Base-by-base conservation (phyloP, 2,113 vertebrate genomes). In the Planiliza haematocheilus region DNA sequence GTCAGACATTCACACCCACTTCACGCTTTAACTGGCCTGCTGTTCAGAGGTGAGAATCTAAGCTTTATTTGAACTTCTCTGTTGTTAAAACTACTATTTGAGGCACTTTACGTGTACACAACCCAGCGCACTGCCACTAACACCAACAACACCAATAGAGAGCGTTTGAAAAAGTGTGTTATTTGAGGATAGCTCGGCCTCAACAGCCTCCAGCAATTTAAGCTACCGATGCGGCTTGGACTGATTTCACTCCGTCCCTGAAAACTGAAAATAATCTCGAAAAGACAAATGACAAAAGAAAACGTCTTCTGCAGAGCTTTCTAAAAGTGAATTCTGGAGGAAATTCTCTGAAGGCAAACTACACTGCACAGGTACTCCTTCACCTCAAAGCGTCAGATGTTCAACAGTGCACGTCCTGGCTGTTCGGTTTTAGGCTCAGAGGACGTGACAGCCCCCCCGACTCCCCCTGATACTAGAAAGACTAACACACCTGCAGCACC, bases 381-480 rank as follows among this genome's bases (percentile, higher is more conserved):
- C 55, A 21, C 24, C 11, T 11, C 51, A 24, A 8, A 34, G 16
- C 30, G 45, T 76, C 61, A 61, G 50, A 51, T 58, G 60, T 36
- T 67, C 39, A 77, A 45, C 48, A 64, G 46, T 34, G 48, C 68
- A 75, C 18, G 30, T 51, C 68, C 59, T 58, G 56, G 41, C 64
- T 75, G 66, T 37, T 75, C 60, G 42, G 59, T 58, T 58, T 81
- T 45, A 62, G 59, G n/a, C 50, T 48, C 49, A 57, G 43, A 36
- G 50, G 56, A 66, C 65, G 52, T 63, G 76, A 64, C 41, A 57
- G 55, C 13, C 42, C 36, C 21, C 59, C 42, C 24, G 24, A 69
- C 63, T 66, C 56, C 45, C 60, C 41, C 24, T 4, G 62, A 79
- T 60, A 43, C 24, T 77, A 80, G 74, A 70, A 13, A 79, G 43